Conservation (phyloP, 1,140 invertebrate genomes). For the Agrypnia vestita region DNA sequence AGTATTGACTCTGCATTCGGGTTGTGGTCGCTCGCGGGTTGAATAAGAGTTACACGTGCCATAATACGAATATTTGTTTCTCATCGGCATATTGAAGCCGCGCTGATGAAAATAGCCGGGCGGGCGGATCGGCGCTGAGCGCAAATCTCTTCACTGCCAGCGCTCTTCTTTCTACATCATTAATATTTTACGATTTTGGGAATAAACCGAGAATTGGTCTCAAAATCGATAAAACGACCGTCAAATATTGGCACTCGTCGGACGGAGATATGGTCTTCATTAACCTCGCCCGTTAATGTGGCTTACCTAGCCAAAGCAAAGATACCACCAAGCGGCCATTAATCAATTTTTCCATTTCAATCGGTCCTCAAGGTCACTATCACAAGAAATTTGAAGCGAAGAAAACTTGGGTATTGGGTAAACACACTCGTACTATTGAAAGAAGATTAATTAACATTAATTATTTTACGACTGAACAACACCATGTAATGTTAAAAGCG, state of each 20-base stretch:
- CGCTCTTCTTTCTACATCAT: not conserved
- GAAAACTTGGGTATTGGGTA: no score
- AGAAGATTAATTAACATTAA: no score
- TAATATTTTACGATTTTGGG: slow-evolving; percentile 13
- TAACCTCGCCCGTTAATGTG: slow-evolving; percentile 17
- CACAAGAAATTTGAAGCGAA: no score
- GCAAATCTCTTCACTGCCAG: not conserved
- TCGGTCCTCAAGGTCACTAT: no score
- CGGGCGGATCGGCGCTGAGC: slow-evolving; percentile 40
- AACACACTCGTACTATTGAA: no score
- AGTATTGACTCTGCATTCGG: no score
- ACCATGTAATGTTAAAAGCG: no score
- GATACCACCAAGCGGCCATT: no score
- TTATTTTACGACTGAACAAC: no score
- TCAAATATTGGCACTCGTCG: slow-evolving; percentile 27
- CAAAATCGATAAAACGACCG: slow-evolving; percentile 27
- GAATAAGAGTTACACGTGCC: slow-evolving; percentile 47
- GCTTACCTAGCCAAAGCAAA: slow-evolving; percentile 6
- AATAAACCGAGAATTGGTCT: slow-evolving; percentile 25
- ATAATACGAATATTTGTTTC: slow-evolving; percentile 54
- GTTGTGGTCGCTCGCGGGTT: not conserved
- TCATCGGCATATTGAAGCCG: slow-evolving; percentile 56
- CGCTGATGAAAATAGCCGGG: slow-evolving; percentile 54
- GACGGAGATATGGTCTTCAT: not conserved
- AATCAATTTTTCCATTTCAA: no score